Evolutionary conservation across 2,797 vertebrate genomes (phyloP), one percentile per base, ranked within the genome.

Genomic region (Diplodus sargus): DNA sequence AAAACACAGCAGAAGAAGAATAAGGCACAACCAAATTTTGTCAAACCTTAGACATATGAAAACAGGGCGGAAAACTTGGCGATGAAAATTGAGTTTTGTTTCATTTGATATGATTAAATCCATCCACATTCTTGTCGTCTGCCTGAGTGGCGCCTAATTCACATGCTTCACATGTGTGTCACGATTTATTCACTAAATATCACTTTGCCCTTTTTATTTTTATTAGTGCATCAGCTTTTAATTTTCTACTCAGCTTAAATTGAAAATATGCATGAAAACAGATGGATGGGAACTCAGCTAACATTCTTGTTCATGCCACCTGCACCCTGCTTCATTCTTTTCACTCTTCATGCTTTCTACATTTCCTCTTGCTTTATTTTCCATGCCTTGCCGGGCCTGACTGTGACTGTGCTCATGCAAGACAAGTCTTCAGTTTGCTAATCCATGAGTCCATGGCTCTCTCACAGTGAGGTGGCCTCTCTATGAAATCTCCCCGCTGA

Each of bases 371-470:
- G 16, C 57, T 58, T 62, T 72, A 60, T 65, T 60, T 66, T 4
- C 43, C 23, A 34, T 60, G 23, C n/a, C 25, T 49, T 43, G 7
- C 30, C 34, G 34, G n/a, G 22, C 34, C 67, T 67, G 23, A 25
- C 64, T 71, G 47, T 67, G 28, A 25, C 64, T 70, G 47, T 52
- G 1, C 58, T 48, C 12, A 3, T 62, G 65, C 71, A 60, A 64
- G 59, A n/a, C 62, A 9, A 67, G 64, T 2, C 34, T 63, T 71
- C 25, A 25, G 7, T 79, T 23, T 72, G 70, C 62, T 79, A 74
- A 75, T 71, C 65, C 22, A 62, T 73, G 52, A 78, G 70, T 70
- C 59, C 39, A 47, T 13, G 45, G 59, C 67, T 82, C 54, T 52
- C 56, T 80, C 67, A 74, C 42, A 83, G 58, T 22, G 28, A 62